phyloP scores from a whole-genome alignment of 1,140 invertebrate species.

The Meloidogyne hapla region DNA sequence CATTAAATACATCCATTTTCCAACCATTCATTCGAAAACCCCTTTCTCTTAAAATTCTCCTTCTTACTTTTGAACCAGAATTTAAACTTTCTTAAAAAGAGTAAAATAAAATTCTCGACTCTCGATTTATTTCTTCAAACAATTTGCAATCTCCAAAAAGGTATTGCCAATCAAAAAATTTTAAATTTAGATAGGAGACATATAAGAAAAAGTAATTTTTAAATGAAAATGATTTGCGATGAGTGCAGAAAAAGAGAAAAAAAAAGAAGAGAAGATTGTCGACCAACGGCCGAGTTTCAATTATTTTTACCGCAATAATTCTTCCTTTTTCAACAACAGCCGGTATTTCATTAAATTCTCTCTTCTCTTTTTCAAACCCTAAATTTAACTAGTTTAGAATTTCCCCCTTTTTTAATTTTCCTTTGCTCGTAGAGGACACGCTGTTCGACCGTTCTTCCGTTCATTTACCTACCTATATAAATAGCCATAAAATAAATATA shows the following conservation, averaged over 20 bases:
- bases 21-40: no score
- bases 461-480: not conserved
- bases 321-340: not conserved
- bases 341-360: no score
- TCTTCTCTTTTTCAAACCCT: not conserved
- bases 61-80: no score
- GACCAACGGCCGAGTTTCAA: no score
- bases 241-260: not conserved
- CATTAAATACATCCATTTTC: no score
- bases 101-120: no score
- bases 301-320: not conserved
- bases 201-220: no score
- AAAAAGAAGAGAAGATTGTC: not conserved
- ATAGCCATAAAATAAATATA: not conserved
- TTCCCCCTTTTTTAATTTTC: not conserved
- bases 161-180: not conserved
- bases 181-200: no score
- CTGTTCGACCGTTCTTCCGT: not conserved
- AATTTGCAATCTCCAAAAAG: conserved; percentile 1
- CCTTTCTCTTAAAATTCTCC: no score
- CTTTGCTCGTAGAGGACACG: not conserved
- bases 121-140: not conserved
- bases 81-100: no score
- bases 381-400: not conserved
- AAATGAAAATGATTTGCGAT: no score